A percentile compares a stretch with the other conserved stretches of the same genome.
These are phyloP conservation scores for Genyomyrus donnyi DNA, from an alignment of 2,113 vertebrate species.

Conservation along the genomic window DNA sequence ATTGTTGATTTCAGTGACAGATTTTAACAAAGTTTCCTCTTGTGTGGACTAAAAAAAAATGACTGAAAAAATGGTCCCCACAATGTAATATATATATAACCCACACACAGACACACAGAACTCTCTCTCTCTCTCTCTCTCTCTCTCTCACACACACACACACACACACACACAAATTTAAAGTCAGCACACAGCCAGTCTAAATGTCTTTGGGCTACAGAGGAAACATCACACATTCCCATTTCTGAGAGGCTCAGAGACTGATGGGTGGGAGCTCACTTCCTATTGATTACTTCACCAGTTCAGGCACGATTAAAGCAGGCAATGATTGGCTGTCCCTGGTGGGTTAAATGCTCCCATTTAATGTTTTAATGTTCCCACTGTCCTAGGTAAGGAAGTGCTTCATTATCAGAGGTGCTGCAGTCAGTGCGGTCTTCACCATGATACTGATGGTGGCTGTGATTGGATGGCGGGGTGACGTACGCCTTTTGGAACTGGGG, in stretches of 20 bases:
- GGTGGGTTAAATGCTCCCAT: not conserved
- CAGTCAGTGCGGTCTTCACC: conserved; percentile 15
- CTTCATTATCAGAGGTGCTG: not conserved
- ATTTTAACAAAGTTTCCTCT: not conserved
- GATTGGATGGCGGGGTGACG: conserved; percentile 25
- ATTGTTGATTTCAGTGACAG: not conserved
- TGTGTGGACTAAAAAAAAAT: not conserved
- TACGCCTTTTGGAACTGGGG: conserved; percentile 59
- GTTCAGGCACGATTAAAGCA: not conserved
- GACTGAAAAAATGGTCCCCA: not conserved
- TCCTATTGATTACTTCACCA: not conserved
- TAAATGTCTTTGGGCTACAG: not conserved
- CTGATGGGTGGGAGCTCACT: not conserved
- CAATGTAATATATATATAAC: not conserved
- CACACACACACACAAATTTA: too few species aligned
- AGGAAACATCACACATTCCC: not conserved
- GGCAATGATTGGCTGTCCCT: not conserved
- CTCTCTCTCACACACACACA: too few species aligned
- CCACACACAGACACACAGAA: not conserved
- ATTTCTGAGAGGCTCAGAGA: not conserved
- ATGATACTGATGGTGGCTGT: not conserved
- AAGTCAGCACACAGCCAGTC: not conserved
- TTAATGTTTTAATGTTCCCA: too few species aligned
- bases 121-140: too few species aligned
- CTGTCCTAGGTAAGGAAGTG: not conserved